These are phyloP conservation scores for Lipotes vexillifer DNA, from an alignment of 2,113 vertebrate species.

Conservation along the genomic window DNA sequence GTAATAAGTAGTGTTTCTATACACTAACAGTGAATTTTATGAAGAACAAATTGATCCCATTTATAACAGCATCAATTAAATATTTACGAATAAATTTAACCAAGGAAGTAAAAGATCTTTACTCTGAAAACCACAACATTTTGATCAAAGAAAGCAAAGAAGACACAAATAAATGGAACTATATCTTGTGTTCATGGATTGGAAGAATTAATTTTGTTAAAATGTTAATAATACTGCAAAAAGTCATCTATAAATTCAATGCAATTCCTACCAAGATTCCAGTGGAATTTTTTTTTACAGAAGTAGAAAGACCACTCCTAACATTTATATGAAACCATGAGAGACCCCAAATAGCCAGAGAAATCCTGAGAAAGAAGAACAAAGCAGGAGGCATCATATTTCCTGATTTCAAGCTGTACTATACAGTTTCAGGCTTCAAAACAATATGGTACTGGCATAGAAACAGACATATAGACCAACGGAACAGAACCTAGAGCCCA, in stretches of 20 bases:
- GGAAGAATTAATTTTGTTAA: neutral
- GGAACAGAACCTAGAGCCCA: neutral
- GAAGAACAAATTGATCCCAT: neutral
- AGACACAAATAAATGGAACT: neutral
- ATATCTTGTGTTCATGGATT: neutral
- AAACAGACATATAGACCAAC: neutral
- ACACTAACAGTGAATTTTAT: neutral
- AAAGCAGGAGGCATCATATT: neutral
- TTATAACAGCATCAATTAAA: neutral
- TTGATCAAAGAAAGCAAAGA: neutral
- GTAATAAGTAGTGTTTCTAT: neutral
- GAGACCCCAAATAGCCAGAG: neutral
- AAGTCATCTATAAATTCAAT: neutral
- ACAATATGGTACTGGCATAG: neutral
- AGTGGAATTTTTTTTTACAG: neutral
- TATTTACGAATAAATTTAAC: neutral
- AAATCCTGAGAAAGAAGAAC: neutral
- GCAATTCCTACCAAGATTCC: neutral
- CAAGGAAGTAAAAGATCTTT: neutral
- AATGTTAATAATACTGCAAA: neutral
- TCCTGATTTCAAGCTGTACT: neutral
- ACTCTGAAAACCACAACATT: neutral
- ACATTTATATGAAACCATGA: neutral
- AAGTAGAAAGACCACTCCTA: neutral
- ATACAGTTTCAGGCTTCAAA: neutral